phyloP scores from a whole-genome alignment of 1,140 invertebrate species.

The Tyrophagus putrescentiae region DNA sequence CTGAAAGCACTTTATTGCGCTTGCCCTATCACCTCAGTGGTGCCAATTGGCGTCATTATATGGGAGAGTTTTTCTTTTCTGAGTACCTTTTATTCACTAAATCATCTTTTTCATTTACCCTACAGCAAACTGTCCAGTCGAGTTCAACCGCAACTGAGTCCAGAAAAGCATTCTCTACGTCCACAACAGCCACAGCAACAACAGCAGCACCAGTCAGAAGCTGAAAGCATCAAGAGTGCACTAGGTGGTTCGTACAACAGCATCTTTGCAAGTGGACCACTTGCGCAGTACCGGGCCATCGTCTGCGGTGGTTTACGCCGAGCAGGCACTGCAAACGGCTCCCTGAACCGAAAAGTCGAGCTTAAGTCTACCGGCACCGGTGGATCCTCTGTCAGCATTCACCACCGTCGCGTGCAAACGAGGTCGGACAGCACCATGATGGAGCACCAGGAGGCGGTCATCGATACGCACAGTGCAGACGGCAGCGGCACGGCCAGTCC shows the following conservation, averaged over 20 bases:
- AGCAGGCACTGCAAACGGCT: neutral
- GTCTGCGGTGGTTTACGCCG: neutral
- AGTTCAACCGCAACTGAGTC: no score
- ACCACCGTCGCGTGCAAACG: constrained; percentile 1
- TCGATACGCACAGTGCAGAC: neutral
- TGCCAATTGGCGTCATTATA: no score
- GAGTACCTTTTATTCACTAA: no score
- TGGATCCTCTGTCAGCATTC: constrained; percentile 5
- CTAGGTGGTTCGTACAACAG: neutral
- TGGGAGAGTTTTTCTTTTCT: no score
- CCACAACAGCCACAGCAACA: no score
- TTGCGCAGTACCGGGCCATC: neutral
- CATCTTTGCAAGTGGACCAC: neutral
- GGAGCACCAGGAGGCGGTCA: neutral
- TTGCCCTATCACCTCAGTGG: no score
- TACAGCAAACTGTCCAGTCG: no score
- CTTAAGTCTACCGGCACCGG: neutral
- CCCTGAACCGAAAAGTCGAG: neutral
- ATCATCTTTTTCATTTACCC: no score
- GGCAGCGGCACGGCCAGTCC: neutral
- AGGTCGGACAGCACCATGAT: neutral
- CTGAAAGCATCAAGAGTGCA: neutral
- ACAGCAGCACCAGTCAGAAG: no score
- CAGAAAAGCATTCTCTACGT: no score
- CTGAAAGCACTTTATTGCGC: no score